Base-by-base conservation (phyloP, 2,797 vertebrate species). In the Esox lucius region DNA sequence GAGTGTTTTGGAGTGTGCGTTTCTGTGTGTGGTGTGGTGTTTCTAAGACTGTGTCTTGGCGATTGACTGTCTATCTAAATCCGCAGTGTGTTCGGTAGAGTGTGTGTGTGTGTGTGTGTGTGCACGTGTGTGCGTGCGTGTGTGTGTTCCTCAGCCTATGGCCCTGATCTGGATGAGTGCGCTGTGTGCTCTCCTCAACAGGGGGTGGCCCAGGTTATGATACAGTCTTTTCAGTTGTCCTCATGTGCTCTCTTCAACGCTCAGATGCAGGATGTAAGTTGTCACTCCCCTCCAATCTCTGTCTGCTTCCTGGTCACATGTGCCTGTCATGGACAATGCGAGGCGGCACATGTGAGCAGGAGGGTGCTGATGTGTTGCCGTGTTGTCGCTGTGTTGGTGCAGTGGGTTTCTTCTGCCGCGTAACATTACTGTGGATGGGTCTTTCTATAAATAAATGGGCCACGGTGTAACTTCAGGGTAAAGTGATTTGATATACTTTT, bases 201-300 rank as follows among this genome's bases (percentile, higher is more conserved):
- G 98, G 97, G 96, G 83, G 94, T 99, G 94, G 97, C 97, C 95
- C 98, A 98, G 95, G 96, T 98, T 97, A 99, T 99, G 98, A 97
- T 99, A 95, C 98, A 97, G 94, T 99, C 98, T 95, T 99, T 99
- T 99, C 97, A 99, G 93, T 97, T 99, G 94, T 98, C 97, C 89
- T 98, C 97, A 89, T 98, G 95, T 86, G 95, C 97, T 62, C 95
- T 99, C 93, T 98, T 97, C 97, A 97, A 95, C 95, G 96, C 96
- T 90, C 95, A 96, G 93, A 96, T 99, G 95, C 98, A 99, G 96
- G 97, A 99, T 93, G 98, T 99, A 99, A 99, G 98, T 94, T 51
- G 75, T 65, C 66, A 75, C 80, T 66, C 74, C 62, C 72, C 62
- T 82, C 48, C 75, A 59, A 66, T 71, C 72, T 39, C 84, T 81